Base-by-base conservation (phyloP, 2,113 vertebrate genomes). In the Melanostigma gelatinosum region DNA sequence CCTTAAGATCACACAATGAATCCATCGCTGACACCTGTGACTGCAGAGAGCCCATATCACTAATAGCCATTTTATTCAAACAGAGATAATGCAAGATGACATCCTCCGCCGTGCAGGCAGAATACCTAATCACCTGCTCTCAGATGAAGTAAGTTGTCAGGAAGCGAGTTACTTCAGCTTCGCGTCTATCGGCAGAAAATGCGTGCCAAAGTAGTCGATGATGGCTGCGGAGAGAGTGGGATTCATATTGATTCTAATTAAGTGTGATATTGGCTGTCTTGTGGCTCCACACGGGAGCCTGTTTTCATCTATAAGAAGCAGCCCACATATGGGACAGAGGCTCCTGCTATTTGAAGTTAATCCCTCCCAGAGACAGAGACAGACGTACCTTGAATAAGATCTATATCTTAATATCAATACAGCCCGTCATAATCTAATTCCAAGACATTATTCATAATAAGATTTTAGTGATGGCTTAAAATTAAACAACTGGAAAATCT, bases 171-270 rank as follows among this genome's bases (percentile, higher is more conserved):
- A 63, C 48, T 85, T 57, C 4, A n/a, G 70, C 36, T 32, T 52
- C 27, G 29, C 54, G 32, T 69, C 65, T 70, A 64, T 73, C 55
- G 32, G 66, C 6, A 69, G 46, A 73, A 71, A 74, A 52, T 54
- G 24, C 20, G 62, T 64, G 66, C 72, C 61, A 61, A 58, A 81
- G 78, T 36, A 82, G 77, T 83, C 60, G 5, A 69, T 89, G 69
- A 36, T 20, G 50, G 74, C 73, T 46, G 24, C 75, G 77, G n/a
- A 68, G 64, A 63, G 62, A 58, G 66, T 54, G 64, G 80, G 75
- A 67, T 73, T 85, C 40, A 24, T 81, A 92, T 87, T 82, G 87
- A 93, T 91, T 86, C 69, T 73, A 65, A 82, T 84, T 60, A 80
- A 80, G 84, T 55, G 77, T 79, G 74, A 85, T 82, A 87, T 85